These are phyloP conservation scores for Lagopus leucura DNA, from an alignment of 2,113 vertebrate species.

Conservation along the genomic window DNA sequence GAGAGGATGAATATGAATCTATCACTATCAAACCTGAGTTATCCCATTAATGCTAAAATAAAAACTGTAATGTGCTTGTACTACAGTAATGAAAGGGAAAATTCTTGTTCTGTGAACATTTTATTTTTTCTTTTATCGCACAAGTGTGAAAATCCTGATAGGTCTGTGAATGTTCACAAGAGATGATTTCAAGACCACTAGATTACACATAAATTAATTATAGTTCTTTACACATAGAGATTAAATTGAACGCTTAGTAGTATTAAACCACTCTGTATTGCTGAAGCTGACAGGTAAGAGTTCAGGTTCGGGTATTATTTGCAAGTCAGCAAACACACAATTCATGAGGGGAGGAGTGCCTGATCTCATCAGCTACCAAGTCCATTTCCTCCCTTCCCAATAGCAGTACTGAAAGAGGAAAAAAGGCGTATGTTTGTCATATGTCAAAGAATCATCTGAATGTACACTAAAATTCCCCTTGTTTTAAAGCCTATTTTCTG, in stretches of 20 bases:
- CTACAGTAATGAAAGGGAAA: not conserved
- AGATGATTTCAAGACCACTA: not conserved
- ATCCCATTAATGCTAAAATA: not conserved
- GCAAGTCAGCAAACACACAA: not conserved
- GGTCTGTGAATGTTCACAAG: not conserved
- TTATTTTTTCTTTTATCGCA: not conserved
- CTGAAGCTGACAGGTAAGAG: not conserved
- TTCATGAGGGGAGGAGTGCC: not conserved
- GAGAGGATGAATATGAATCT: not conserved
- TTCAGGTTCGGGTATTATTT: not conserved
- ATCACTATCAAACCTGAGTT: not conserved
- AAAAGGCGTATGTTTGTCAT: not conserved
- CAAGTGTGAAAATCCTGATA: not conserved
- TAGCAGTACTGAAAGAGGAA: not conserved
- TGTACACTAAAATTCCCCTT: not conserved
- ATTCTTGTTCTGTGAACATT: not conserved
- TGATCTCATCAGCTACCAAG: not conserved
- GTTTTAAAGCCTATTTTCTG: constrained; percentile 12
- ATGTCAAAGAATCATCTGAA: constrained; percentile 1
- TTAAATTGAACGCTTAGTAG: not conserved
- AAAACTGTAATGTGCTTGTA: not conserved
- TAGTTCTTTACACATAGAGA: not conserved
- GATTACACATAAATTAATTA: not conserved
- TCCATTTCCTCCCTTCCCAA: not conserved
- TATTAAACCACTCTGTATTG: not conserved